Evolutionary conservation across 2,797 vertebrate genomes (phyloP), one percentile per base, ranked within the genome.

Genomic region (Salmo trutta): DNA sequence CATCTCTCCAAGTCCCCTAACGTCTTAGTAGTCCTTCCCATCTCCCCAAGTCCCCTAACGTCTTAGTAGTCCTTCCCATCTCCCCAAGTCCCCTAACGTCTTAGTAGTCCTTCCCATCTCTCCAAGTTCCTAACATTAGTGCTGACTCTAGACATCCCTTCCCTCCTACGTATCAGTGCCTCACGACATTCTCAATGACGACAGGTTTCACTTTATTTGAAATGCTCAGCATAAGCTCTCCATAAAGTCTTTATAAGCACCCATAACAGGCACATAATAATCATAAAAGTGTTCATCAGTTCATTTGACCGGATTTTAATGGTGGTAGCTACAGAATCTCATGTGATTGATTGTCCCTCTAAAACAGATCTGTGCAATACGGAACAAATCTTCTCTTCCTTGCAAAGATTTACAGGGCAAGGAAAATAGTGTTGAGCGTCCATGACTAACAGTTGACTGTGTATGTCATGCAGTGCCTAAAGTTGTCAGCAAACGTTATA

Each of bases 121-220:
- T 59, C 56, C n/a, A 21, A n/a, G 69, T 47, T 14, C 41, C 41
- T 47, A 17, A 36, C 67, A 59, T 1, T 71, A 77, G 67, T 62
- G 56, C 70, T 52, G 17, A 5, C 16, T 14, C 16, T 24, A 77
- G 41, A 62, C n/a, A 4, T 5, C 31, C 52, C 59, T 5, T 66
- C 47, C 72, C 27, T 56, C 72, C 67, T 47, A 14, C 31, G 54
- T 56, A 66, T 56, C 52, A 56, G 29, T 70, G 17, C 67, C 72
- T 47, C 65, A 41, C 33, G 3, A 36, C 74, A 17, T 69, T 41
- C 47, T 72, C 31, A 56, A 24, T 73, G 51, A 41, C 59, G 41
- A 36, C 59, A 14, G 62, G 16, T 21, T 29, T 70, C 41, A 77
- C 62, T 29, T 76, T 24, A 67, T 72, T 76, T 80, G 21, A 75